phyloP scores from a whole-genome alignment of 2,113 vertebrate species.

The Hippocampus zosterae region DNA sequence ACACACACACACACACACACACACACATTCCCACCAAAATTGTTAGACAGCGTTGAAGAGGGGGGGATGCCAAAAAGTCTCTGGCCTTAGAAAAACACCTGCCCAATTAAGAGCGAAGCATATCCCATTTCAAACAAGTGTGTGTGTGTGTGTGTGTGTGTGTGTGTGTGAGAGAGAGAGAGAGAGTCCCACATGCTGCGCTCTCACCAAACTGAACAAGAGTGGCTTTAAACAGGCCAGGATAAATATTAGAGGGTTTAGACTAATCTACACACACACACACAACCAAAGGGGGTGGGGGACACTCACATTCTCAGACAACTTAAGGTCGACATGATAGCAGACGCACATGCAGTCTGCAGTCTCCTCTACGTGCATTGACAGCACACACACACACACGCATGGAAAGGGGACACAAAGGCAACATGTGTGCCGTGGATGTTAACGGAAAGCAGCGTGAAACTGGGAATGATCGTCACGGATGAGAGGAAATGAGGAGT shows the following conservation, averaged over 20 bases:
- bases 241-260: slow-evolving; percentile 74
- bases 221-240: slow-evolving; percentile 70
- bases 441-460: slow-evolving; percentile 47
- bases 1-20: slow-evolving; percentile 23
- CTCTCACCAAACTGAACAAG: slow-evolving; percentile 67
- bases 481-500: slow-evolving; percentile 38
- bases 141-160: slow-evolving; percentile 25
- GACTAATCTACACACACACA: slow-evolving; percentile 60
- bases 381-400: slow-evolving; percentile 28
- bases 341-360: slow-evolving; percentile 31
- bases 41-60: slow-evolving; percentile 41
- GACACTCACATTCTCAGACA: slow-evolving; percentile 62
- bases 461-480: slow-evolving; percentile 44
- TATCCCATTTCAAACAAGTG: slow-evolving; percentile 68
- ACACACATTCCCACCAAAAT: slow-evolving; percentile 47
- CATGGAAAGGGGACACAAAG: slow-evolving; percentile 21
- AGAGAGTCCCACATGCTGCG: slow-evolving; percentile 38
- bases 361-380: too few species aligned
- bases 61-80: slow-evolving; percentile 17
- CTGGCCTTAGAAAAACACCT: slow-evolving; percentile 67
- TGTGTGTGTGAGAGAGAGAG: slow-evolving; percentile 31
- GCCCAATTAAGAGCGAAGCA: slow-evolving; percentile 61
- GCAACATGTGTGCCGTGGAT: slow-evolving; percentile 28
- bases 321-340: slow-evolving; percentile 59
- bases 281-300: slow-evolving; percentile 21